Evolutionary conservation across 53 echinoderm and acorn worm species (phyloP).

Genomic region (Actinopyga echinites): DNA sequence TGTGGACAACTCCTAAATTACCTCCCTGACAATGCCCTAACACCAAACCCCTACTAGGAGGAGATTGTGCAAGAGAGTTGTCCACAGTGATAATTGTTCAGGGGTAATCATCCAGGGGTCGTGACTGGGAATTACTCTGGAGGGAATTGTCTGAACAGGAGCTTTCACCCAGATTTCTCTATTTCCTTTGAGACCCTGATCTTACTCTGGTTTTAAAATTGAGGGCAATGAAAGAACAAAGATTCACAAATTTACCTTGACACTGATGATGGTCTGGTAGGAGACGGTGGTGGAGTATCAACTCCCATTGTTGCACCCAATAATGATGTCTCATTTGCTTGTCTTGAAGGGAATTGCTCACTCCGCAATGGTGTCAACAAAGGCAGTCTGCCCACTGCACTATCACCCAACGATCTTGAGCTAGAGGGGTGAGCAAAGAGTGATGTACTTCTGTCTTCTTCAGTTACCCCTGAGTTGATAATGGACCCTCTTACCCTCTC

Average conservation of each 20-base stretch:
- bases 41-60: too few species aligned
- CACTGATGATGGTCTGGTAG: neutral
- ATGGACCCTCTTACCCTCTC: neutral
- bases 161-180: too few species aligned
- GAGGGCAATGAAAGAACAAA: neutral
- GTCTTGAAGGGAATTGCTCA: too few species aligned
- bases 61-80: too few species aligned
- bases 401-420: neutral
- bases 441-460: neutral
- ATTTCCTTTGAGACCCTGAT: too few species aligned
- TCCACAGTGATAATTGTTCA: too few species aligned
- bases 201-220: neutral
- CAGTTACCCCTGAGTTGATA: neutral
- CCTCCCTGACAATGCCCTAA: too few species aligned
- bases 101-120: too few species aligned
- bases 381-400: neutral
- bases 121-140: neutral
- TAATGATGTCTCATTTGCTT: neutral
- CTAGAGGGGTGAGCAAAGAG: neutral
- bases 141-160: too few species aligned
- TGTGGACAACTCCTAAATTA: too few species aligned
- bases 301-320: neutral
- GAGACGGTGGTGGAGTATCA: conserved; percentile 15
- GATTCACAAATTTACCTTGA: neutral
- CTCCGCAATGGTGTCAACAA: neutral